Base-by-base conservation (phyloP, 2,113 vertebrate genomes). In the Cinclus cinclus region DNA sequence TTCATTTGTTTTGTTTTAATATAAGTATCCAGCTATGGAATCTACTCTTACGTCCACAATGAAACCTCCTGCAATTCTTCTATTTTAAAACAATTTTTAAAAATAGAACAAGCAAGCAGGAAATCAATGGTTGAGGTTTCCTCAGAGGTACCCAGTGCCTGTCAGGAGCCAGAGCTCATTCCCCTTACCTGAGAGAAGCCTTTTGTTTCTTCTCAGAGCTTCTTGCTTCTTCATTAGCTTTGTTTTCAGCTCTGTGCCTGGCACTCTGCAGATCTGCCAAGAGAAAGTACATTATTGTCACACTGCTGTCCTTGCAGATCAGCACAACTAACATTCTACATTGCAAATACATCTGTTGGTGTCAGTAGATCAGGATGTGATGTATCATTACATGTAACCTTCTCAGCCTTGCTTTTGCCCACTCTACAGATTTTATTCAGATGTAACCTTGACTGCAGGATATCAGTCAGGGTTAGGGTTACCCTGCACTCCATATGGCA, bases 131-230 rank as follows among this genome's bases (percentile, higher is more conserved):
- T 5, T 52, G 59, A 82, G 15, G 31, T 73, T 82, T 87, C 8
- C 25, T 85, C 50, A 83, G 56, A 86, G 30, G 24, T 41, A 70
- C 6, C 4, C 33, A 28, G 60, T 23, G 37, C 41, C n/a, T 69
- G 33, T 19, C 41, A 78, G 27, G 42, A 87, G 56, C 6, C 46
- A 71, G 21, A 2, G 11, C 6, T 70, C 23, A 31, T 35, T n/a
- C 27, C 3, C 1, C 92, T 97, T 98, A 99, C 99, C 99, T 99
- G 92, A 99, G 98, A 28, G 98, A 98, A 37, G 98, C 98, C 47
- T 98, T 97, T 92, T 98, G 98, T 97, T 99, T 99, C 97, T 99
- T 99, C 94, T 99, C 99, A 86, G 98, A 98, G 96, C 96, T 98
- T 95, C 98, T 99, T 87, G 97, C 97, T 95, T 99, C 99, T 97